Percentiles rank a stretch among this genome's conserved stretches.
Conservation (phyloP, 2,113 vertebrate species). For the Cyanistes caeruleus region DNA sequence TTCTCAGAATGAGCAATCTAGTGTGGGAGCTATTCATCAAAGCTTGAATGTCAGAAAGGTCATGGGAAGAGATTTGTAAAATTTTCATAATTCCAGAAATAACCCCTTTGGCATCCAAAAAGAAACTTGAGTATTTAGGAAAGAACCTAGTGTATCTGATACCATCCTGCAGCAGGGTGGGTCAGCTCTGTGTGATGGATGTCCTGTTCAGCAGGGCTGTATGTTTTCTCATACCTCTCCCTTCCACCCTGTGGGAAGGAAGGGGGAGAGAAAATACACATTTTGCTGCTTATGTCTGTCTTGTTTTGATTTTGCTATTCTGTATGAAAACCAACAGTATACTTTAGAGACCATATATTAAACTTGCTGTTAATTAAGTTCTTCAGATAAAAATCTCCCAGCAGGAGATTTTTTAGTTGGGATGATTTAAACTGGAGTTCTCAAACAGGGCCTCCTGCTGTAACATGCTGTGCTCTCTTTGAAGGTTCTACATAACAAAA, state of each 20-base stretch:
- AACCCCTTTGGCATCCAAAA: conserved; percentile 13
- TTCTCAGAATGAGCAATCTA: conserved; percentile 29
- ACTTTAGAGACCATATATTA: conserved; percentile 19
- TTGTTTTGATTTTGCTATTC: background rate
- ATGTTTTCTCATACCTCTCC: background rate
- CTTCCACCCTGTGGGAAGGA: background rate
- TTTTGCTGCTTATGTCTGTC: background rate
- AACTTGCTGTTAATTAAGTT: conserved; percentile 48
- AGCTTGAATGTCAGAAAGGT: conserved; percentile 62
- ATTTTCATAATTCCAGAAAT: conserved; percentile 69
- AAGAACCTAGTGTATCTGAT: background rate
- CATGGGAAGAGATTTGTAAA: conserved; percentile 72
- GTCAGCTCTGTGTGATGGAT: background rate
- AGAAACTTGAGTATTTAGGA: conserved; percentile 26
- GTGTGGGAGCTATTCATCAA: conserved; percentile 59
- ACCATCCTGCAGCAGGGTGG: background rate
- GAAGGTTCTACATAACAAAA: background rate
- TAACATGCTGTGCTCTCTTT: background rate
- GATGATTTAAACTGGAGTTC: background rate
- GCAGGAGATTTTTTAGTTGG: background rate
- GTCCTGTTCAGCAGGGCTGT: background rate
- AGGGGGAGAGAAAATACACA: background rate
- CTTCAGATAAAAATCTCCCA: background rate
- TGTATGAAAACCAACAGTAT: background rate
- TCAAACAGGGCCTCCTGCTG: background rate